A percentile compares a stretch with the other conserved stretches of the same genome.
These are phyloP conservation scores for Gymnoscopelus braueri DNA, from an alignment of 2,797 vertebrate species.

Conservation along the genomic window DNA sequence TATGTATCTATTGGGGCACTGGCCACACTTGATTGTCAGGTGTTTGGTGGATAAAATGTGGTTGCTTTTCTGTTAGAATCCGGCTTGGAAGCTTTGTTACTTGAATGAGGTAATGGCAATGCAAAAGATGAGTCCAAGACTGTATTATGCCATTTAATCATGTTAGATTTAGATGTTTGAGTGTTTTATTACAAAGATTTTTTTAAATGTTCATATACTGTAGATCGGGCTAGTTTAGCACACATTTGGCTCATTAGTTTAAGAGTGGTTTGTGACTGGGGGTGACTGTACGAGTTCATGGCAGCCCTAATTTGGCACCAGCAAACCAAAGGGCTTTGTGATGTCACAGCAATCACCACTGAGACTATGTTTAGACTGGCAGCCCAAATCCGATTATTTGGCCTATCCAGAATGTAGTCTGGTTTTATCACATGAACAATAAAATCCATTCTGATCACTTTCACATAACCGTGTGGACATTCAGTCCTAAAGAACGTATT, in stretches of 20 bases:
- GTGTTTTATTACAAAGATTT: background rate
- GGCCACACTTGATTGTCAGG: slow-evolving; percentile 44
- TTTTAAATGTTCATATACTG: slow-evolving; percentile 5
- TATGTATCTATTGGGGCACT: slow-evolving; percentile 14
- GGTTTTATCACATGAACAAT: too few relatives aligned
- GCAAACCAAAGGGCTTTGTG: slow-evolving; percentile 69
- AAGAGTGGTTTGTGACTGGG: slow-evolving; percentile 1
- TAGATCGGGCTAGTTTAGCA: slow-evolving; percentile 30
- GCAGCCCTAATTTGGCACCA: slow-evolving; percentile 63
- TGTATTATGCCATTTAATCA: background rate
- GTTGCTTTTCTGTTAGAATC: slow-evolving; percentile 19
- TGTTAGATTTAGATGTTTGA: slow-evolving; percentile 8
- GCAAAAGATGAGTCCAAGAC: slow-evolving; percentile 7
- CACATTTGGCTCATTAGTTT: slow-evolving; percentile 10
- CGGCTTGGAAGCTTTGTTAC: too few relatives aligned
- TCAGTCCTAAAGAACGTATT: too few relatives aligned
- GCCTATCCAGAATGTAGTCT: too few relatives aligned
- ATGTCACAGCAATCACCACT: slow-evolving; percentile 14
- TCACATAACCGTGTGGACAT: too few relatives aligned
- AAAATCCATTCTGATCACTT: too few relatives aligned
- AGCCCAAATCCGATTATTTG: too few relatives aligned
- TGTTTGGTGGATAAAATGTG: slow-evolving; percentile 18
- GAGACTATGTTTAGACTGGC: background rate
- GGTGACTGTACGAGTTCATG: background rate
- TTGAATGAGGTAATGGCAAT: background rate